A percentile compares a stretch with the other conserved stretches of the same genome.
Conservation (phyloP, 2,888 invertebrate species). For the Andrena marginata region DNA sequence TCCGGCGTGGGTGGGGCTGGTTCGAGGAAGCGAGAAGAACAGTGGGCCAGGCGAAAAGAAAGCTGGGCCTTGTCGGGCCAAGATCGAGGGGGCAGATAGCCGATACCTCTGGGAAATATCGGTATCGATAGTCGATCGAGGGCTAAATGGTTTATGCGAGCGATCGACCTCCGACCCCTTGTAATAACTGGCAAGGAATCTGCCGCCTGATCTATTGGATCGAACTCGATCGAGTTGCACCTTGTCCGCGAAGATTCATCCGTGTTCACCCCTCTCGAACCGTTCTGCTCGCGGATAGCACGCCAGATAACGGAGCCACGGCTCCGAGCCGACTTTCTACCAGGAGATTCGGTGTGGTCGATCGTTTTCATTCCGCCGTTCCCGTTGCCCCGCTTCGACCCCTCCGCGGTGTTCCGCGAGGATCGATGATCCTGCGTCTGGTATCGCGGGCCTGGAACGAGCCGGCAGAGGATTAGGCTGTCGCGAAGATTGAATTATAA, state of each 20-base stretch:
- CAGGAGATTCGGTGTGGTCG: constrained; percentile 65
- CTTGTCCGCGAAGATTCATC: constrained; percentile 74
- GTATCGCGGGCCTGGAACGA: constrained; percentile 6
- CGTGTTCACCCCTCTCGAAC: constrained; percentile 31
- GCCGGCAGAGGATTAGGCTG: constrained; percentile 46
- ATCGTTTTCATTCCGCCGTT: constrained; percentile 19
- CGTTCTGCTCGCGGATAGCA: constrained; percentile 45
- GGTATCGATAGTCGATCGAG: constrained; percentile 83
- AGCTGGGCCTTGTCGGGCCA: constrained; percentile 70
- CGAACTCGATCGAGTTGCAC: constrained; percentile 81
- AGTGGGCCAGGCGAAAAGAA: constrained; percentile 45
- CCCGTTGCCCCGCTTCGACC: neutral
- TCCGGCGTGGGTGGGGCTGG: constrained; percentile 78
- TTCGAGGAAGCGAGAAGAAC: constrained; percentile 55
- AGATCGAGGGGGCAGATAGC: constrained; percentile 80
- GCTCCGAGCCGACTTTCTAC: constrained; percentile 1
- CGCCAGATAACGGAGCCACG: constrained; percentile 41
- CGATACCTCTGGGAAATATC: constrained; percentile 84
- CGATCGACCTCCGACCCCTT: constrained; percentile 82
- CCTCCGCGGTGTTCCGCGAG: neutral
- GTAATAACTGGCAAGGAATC: constrained; percentile 83
- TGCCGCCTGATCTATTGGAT: constrained; percentile 82
- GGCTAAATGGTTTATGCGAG: constrained; percentile 84
- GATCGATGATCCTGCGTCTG: constrained; percentile 46
- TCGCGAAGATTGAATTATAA: constrained; percentile 56